Evolutionary conservation across 2,888 invertebrate genomes (phyloP), one percentile per base, ranked within the genome.

Genomic region (Hirudinaria manillensis): DNA sequence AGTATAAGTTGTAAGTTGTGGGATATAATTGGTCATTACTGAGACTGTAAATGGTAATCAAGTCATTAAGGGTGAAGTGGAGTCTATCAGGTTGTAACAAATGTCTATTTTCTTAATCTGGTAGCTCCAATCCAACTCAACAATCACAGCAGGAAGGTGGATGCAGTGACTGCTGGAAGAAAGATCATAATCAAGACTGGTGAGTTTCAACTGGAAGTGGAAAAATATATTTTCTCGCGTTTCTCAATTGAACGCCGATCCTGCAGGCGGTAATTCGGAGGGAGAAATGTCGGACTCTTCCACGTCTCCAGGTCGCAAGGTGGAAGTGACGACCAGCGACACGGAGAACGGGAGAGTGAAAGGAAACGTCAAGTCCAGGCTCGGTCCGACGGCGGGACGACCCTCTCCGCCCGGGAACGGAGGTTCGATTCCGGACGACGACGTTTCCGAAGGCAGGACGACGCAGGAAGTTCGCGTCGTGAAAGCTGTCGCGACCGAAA

Each of bases 301-400:
- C 45, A 45, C 10, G 10, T 45, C 45, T 45, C 45, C 24, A 7
- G 61, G 61, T 61, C 61, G 61, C 24, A 61, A 61, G 61, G 29
- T 61, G 10, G 61, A 61, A 29, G 24, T 61, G 61, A 29, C 61
- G 61, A 61, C 29, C 61, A 61, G 61, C 24, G 29, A 61, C 24
- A 61, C 24, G 7, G 29, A 27, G 10, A 29, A 27, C 61, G 24
- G 61, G 21, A 61, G 24, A n/a, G 29, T 24, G 29, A 61, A 27
- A 61, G 61, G 29, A 61, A 61, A 61, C 61, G 19, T 61, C 24
- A 61, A 61, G 61, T 7, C 21, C 61, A 61, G 61, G 29, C 29
- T 61, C 24, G 61, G 61, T 7, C 24, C 61, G 61, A 61, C 10
- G 13, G 61, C 10, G 21, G 61, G 29, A 16, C 21, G n/a, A 10